Evolutionary conservation across 2,113 vertebrate genomes (phyloP), one percentile per base, ranked within the genome.

Genomic region (Gobiocypris rarus): DNA sequence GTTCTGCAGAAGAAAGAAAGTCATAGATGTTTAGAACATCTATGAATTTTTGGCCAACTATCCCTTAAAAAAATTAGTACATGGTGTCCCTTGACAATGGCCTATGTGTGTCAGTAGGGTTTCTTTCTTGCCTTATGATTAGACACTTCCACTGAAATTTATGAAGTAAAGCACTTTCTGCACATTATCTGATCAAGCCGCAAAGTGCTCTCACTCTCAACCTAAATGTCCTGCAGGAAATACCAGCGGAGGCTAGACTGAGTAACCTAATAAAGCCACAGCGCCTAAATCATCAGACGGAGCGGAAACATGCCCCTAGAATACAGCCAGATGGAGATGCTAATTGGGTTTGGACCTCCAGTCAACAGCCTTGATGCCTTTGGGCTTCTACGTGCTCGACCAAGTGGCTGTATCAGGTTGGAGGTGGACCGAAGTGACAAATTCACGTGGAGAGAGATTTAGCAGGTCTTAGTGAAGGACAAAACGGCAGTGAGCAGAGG

Each of bases 281-380:
- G 95, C 93, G 91, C 94, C 95, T 90, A 93, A 95, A 94, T 96
- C 96, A 97, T 98, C 97, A 97, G 96, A 80, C 2, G 1, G 24
- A 94, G 94, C 90, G 94, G 94, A 94, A 94, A 93, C 95, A 93
- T 94, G 94, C 95, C 96, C 96, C 93, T 94, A 94, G 96, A 96
- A 97, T 95, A 95, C 94, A 94, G 96, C 94, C 96, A 94, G 96
- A 97, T 97, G 95, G 95, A 96, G 93, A 92, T 94, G 91, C 96
- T 98, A 97, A 97, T 98, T 97, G 95, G 95, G 95, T 97, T 97
- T 97, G 93, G 93, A 95, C 94, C 94, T 96, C 94, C 95, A 95
- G 96, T 95, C 95, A 96, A 95, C 93, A 95, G 93, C 95, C 95
- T 90, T 91, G 91, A 91, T 92, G 91, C 86, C 88, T 88, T 87